Conservation (phyloP, 2,113 vertebrate species). For the Indri indri region DNA sequence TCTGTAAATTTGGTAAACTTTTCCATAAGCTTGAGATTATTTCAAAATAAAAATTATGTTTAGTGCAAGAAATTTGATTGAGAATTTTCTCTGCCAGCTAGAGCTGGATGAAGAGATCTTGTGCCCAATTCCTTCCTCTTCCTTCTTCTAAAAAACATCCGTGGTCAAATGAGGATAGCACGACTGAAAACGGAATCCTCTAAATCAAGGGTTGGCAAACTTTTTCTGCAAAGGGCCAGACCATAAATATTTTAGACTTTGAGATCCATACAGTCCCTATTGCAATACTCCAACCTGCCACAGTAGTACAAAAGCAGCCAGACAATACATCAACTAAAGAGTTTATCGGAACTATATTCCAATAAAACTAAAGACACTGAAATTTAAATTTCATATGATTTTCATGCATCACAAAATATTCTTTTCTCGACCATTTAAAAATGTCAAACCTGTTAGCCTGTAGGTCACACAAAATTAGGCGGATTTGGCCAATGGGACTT, state of each 20-base stretch:
- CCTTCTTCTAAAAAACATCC: not conserved
- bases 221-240: not conserved
- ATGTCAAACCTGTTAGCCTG: not conserved
- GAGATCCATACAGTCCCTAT: not conserved
- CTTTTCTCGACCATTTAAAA: not conserved
- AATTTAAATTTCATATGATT: not conserved
- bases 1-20: not conserved
- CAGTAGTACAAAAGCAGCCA: not conserved
- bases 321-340: not conserved
- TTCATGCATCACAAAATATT: not conserved
- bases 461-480: not conserved
- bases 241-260: not conserved
- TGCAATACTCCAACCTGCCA: not conserved
- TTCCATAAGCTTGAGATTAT: not conserved
- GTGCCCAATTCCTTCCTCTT: not conserved
- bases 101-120: not conserved
- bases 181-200: not conserved
- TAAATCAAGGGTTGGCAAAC: not conserved
- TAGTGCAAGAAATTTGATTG: not conserved
- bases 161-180: not conserved
- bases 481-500: not conserved
- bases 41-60: constrained; percentile 2
- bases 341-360: not conserved
- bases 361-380: not conserved
- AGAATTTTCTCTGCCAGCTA: not conserved